Base-by-base conservation (phyloP, 1,140 invertebrate genomes). In the Tetramorium simillimum region DNA sequence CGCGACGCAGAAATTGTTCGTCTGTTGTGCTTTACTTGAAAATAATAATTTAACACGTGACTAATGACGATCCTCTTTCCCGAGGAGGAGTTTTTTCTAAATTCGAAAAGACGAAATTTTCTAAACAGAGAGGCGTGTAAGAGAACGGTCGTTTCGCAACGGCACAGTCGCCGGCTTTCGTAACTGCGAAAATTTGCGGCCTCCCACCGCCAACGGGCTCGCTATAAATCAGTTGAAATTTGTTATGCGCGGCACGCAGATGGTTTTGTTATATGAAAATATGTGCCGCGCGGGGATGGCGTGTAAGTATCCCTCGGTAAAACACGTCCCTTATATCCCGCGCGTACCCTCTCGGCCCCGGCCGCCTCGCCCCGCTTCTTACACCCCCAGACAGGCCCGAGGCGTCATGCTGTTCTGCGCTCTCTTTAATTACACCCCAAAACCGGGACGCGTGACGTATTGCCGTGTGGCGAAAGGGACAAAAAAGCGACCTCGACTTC, bases 191-290 rank as follows among this genome's bases (percentile, higher is more conserved):
- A 91, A 91, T 91, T 91, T 91, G 89, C 89, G 88, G 80, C 88
- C 86, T 82, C 87, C 85, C 72, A 65, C 89, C 88, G 80, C 91
- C 90, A 75, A 76, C 90, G 69, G 80, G 69, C 88, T 88, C 91
- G 92, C 94, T 94, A 95, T 95, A 95, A 95, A 95, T 95, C 95
- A 95, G 94, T 92, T 91, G 94, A 95, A 95, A 95, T 95, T 95
- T 95, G 95, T 95, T 95, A 95, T 94, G 95, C 94, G 92, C 94
- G 92, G 95, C 94, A 95, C 95, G 94, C 95, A 95, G 95, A 95
- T 95, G 95, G 94, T 95, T 95, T 95, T 95, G 95, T 95, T 95
- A 95, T 95, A 95, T 95, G 95, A 95, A 95, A 95, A 95, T 95
- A 95, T 95, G 94, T 95, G 95, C 95, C 94, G 93, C 92, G 89